Conservation (phyloP, 2,888 invertebrate species). For the Lepidocyrtinus sp. region DNA sequence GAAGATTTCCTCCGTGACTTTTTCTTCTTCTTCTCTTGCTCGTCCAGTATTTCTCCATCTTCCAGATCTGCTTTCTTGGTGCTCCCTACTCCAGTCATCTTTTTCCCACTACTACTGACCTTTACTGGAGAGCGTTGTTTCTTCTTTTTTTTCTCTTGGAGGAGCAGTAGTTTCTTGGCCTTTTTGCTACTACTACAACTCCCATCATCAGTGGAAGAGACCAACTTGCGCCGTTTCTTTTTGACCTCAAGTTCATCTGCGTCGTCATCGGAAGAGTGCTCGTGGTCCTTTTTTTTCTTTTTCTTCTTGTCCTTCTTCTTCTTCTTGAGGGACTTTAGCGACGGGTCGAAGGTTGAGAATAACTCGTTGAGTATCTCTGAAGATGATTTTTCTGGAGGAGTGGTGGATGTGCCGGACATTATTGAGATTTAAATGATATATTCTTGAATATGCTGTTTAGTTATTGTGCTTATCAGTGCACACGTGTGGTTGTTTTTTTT, state of each 20-base stretch:
- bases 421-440: too few species aligned
- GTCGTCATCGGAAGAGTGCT: not conserved
- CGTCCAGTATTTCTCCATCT: constrained; percentile 75
- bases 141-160: constrained; percentile 44
- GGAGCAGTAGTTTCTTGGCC: not conserved
- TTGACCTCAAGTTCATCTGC: not conserved
- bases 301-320: constrained; percentile 71
- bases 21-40: constrained; percentile 79
- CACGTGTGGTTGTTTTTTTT: too few species aligned
- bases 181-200: too few species aligned
- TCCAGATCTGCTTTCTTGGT: constrained; percentile 70
- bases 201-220: too few species aligned
- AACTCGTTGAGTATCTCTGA: constrained; percentile 87
- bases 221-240: not conserved
- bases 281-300: constrained; percentile 71
- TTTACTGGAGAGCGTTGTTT: constrained; percentile 40
- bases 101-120: constrained; percentile 16
- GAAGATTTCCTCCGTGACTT: too few species aligned
- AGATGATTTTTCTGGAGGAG: constrained; percentile 77
- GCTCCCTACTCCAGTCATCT: too few species aligned
- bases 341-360: constrained; percentile 73
- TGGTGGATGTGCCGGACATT: too few species aligned
- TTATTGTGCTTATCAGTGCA: too few species aligned
- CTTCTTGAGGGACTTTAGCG: constrained; percentile 68
- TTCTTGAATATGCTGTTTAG: too few species aligned